Evolutionary conservation across 2,888 invertebrate species (phyloP).

Genomic region (Hirtodrosophila duncani): DNA sequence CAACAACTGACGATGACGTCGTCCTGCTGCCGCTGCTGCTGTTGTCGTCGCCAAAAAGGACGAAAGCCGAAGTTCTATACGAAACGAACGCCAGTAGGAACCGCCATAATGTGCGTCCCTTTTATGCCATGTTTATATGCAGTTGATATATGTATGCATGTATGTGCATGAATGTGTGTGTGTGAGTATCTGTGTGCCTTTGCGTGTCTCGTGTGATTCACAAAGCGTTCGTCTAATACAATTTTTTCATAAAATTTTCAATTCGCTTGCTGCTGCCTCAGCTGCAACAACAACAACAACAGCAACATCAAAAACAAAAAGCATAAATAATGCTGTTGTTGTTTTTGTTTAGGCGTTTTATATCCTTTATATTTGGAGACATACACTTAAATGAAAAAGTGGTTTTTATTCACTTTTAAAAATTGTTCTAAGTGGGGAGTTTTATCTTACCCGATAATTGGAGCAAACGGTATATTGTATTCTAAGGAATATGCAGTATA

Average conservation of each 20-base stretch:
- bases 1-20: slow-evolving; percentile 59
- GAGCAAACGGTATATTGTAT: too few species aligned
- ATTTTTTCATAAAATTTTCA: slow-evolving; percentile 69
- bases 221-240: slow-evolving; percentile 67
- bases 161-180: slow-evolving; percentile 1
- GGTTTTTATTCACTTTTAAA: too few species aligned
- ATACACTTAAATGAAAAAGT: too few species aligned
- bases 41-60: slow-evolving; percentile 19
- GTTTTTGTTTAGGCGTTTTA: slow-evolving; percentile 37
- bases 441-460: too few species aligned
- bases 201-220: slow-evolving; percentile 57
- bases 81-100: slow-evolving; percentile 62
- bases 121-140: slow-evolving; percentile 31
- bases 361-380: too few species aligned
- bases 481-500: too few species aligned
- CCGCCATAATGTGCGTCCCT: slow-evolving; percentile 67
- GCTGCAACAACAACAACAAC: slow-evolving; percentile 49
- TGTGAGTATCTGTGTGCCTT: slow-evolving; percentile 7
- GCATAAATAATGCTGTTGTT: too few species aligned
- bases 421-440: too few species aligned
- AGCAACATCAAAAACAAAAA: too few species aligned
- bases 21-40: slow-evolving; percentile 39
- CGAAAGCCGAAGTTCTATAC: slow-evolving; percentile 29
- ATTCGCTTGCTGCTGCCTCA: slow-evolving; percentile 61
- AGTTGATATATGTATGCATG: slow-evolving; percentile 2